phyloP scores from a whole-genome alignment of 1,140 invertebrate species.

The Tetraneura akinire region DNA sequence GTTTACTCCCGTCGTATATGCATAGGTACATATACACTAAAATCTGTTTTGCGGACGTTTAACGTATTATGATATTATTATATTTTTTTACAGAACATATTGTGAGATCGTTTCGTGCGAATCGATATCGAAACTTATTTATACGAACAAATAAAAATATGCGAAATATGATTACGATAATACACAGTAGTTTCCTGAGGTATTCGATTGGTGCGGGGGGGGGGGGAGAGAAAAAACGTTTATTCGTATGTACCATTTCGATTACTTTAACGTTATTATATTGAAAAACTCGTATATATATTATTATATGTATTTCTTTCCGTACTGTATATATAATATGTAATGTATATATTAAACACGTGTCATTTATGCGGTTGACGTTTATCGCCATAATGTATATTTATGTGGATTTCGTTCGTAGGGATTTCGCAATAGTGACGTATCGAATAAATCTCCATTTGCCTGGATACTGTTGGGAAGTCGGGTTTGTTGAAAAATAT shows the following conservation, averaged over 20 bases:
- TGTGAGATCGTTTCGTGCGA: no score
- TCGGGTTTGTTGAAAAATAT: not conserved
- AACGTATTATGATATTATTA: no score
- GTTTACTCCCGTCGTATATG: no score
- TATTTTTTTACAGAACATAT: no score
- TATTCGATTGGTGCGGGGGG: no score
- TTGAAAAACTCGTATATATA: not conserved
- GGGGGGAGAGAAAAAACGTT: no score
- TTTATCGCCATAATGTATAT: not conserved
- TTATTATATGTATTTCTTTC: not conserved
- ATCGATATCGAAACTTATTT: constrained; percentile 4
- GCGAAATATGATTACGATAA: no score
- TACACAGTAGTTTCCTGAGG: no score
- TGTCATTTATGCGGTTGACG: not conserved
- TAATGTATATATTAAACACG: no score
- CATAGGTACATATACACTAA: no score
- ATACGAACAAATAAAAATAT: not conserved
- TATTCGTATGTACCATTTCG: not conserved
- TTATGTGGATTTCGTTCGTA: not conserved
- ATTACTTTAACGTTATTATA: not conserved
- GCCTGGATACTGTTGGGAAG: not conserved
- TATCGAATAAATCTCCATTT: not conserved
- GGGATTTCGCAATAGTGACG: no score
- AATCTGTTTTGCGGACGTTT: not conserved
- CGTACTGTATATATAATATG: no score